Base-by-base conservation (phyloP, 1,140 invertebrate genomes). In the Listronotus bonariensis region DNA sequence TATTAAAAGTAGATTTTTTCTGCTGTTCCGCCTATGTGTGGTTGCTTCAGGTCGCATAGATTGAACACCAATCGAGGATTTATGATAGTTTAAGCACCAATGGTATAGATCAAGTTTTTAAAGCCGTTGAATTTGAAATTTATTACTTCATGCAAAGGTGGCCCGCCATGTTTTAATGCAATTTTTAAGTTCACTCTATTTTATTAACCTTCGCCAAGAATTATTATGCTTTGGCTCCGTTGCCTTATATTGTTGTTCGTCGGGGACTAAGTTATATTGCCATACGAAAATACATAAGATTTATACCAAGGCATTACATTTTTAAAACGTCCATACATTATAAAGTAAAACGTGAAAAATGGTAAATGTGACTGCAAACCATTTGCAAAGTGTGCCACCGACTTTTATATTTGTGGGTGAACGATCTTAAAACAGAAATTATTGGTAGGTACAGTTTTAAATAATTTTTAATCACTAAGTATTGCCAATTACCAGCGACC, bases 21-120 rank as follows among this genome's bases (percentile, higher is more conserved):
- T 26, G 5, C 5, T 31, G 12, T 12, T 32, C 18, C 59, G 52
- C 20, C 54, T 12, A 45, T 54, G 65, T 43, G 12, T 38, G 20
- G 31, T 8, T 46, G 18, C 20, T 46, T 18, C 32, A 53, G 32
- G 15, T 38, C 67, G 67, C 54, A 68, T 60, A 51, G 55, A 74
- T 74, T 68, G 70, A 71, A 71, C 73, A 65, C 70, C 70, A 72
- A 75, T 75, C 59, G 72, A 68, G 67, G 63, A 76, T 76, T 76
- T 76, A 76, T 76, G 73, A 75, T 72, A 71, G 71, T 76, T 74
- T 74, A 74, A 74, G 70, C 69, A 67, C 67, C 73, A 74, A 75
- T 74, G 71, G 72, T 67, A 71, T 62, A 59, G 53, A 68, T 69
- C 5, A 64, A 68, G 69, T 72, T 71, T 72, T 74, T 70, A 74